A percentile compares a stretch with the other conserved stretches of the same genome.
Evolutionary conservation across 2,113 vertebrate species (phyloP).

Genomic region (Catagonus wagneri): DNA sequence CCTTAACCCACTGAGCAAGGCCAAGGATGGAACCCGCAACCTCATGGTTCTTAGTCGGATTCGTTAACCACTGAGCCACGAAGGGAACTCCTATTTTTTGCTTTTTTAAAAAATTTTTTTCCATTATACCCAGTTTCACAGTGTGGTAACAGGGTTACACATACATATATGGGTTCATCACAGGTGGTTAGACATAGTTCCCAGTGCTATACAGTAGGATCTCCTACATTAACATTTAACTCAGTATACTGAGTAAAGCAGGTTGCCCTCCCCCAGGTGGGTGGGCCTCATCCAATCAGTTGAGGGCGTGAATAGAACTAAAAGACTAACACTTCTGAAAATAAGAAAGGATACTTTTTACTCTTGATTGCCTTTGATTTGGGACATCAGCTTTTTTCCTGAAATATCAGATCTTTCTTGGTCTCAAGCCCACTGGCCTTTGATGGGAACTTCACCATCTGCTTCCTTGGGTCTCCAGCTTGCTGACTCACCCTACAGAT

Average conservation of each 20-base stretch:
- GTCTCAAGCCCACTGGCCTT: background rate
- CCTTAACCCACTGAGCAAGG: too few relatives aligned
- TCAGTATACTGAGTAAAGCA: background rate
- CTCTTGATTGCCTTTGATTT: background rate
- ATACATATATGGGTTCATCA: too few relatives aligned
- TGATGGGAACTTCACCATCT: background rate
- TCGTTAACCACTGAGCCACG: too few relatives aligned
- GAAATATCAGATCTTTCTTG: background rate
- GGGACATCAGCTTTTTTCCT: background rate
- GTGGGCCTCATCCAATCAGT: background rate
- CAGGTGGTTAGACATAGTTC: too few relatives aligned
- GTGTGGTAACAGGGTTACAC: too few relatives aligned
- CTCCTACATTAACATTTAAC: background rate
- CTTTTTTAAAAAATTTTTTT: too few relatives aligned
- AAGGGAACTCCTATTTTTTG: too few relatives aligned
- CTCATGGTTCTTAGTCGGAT: too few relatives aligned
- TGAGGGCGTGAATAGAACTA: background rate
- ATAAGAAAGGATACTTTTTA: background rate
- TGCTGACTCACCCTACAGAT: background rate
- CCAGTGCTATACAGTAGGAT: too few relatives aligned
- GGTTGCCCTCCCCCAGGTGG: background rate
- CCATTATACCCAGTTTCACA: too few relatives aligned
- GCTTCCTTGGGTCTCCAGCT: background rate
- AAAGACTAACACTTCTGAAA: background rate
- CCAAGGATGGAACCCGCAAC: too few relatives aligned